Base-by-base conservation (phyloP, 2,797 vertebrate species). In the Melanotaenia trifasciata region DNA sequence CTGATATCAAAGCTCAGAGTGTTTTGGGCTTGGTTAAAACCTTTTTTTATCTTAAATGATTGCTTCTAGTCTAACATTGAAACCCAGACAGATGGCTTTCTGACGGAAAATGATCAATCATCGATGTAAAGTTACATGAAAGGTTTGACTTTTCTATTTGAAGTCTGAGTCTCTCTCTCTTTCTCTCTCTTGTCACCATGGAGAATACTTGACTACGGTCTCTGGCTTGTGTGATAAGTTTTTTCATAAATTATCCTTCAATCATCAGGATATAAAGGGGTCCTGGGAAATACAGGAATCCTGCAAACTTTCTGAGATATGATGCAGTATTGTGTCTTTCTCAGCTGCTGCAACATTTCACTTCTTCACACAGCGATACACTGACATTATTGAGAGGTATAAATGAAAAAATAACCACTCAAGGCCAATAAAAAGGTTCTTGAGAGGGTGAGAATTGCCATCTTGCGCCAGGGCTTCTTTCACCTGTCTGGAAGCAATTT, bases 401-500 rank as follows among this genome's bases (percentile, higher is more conserved):
- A 62, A 80, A 86, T 84, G 74, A 88, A 86, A 89, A 86, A 90
- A 84, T 63, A 83, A 73, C 45, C 18, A 32, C 53, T 80, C 50
- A 61, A 74, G 64, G 85, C 88, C 84, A 90, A 89, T 69, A 79
- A 74, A 79, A 87, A 80, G 83, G 84, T 71, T 80, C 85, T 54
- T 58, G 59, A 78, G 65, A 71, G 77, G 78, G 80, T 38, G 67
- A 76, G 67, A 80, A 79, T 33, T 59, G 45, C 51, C 18, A 79
- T 75, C 35, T 74, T 22, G 9, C 54, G 77, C 78, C 85, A 89
- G 79, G 38, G 80, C 81, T 83, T 83, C 85, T 76, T 81, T 87
- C 71, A 84, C 74, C 72, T 83, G 74, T 77, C 90, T 91, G 90
- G 90, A 90, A 91, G 70, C 68, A 80, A 88, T 90, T 90, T 84